phyloP scores from a whole-genome alignment of 2,113 vertebrate species.

The Calidris pugnax region DNA sequence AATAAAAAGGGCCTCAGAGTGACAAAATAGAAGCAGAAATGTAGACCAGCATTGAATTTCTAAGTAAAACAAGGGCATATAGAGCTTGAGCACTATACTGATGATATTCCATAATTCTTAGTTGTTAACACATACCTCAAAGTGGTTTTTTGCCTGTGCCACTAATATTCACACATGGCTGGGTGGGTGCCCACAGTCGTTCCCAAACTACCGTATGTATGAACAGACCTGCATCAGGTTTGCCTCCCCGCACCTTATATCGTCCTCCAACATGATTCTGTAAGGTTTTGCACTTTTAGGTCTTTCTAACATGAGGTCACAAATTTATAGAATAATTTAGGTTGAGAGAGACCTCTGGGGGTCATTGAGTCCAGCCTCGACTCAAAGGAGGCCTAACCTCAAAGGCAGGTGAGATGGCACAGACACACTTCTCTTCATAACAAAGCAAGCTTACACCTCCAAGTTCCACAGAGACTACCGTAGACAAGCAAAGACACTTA shows the following conservation, averaged over 20 bases:
- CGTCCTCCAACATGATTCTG: neutral
- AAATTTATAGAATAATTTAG: neutral
- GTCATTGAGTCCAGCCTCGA: neutral
- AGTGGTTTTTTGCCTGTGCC: neutral
- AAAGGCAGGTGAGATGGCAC: neutral
- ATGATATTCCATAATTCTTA: neutral
- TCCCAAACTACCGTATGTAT: neutral
- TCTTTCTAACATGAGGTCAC: neutral
- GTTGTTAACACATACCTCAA: neutral
- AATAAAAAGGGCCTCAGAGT: neutral
- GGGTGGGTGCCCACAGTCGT: neutral
- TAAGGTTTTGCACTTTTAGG: neutral
- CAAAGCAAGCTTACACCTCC: neutral
- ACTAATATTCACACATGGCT: neutral
- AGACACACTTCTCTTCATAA: neutral
- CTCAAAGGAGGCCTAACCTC: neutral
- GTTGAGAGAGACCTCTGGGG: neutral
- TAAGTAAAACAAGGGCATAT: neutral
- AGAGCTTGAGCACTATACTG: neutral
- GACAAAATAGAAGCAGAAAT: neutral
- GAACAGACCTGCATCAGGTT: neutral
- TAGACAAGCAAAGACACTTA: neutral
- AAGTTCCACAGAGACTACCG: neutral
- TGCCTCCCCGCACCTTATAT: neutral
- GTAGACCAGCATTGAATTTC: neutral